Evolutionary conservation across 1,140 invertebrate genomes (phyloP), one percentile per base, ranked within the genome.

Genomic region (Dreissena polymorpha): DNA sequence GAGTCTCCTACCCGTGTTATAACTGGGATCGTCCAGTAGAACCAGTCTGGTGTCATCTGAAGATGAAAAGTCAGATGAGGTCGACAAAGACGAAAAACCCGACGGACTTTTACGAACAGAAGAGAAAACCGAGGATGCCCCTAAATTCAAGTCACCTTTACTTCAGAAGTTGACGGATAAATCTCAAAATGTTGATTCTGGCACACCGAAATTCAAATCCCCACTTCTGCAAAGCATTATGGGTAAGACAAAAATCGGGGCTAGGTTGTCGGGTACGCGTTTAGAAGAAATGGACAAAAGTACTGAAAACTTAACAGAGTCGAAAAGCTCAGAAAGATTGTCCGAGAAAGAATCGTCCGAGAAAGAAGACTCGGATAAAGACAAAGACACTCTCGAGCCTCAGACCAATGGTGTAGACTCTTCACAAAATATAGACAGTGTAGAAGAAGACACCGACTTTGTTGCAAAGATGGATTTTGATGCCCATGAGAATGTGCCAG

Each of bases 61-160:
- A 23, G 81, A 83, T 69, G 81, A 83, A 60, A 80, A 63, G 57
- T 39, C 68, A 6, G 78, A 80, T 0, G 78, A 72, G 10, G 29
- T 39, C 23, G 78, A 81, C 39, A 71, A 72, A 23, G 68, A 81
- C 13, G 81, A 83, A 18, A 65, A 74, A 55, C 8, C 29, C 68
- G 71, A 75, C 16, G 55, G 39, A 16, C 68, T 60, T 21, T 23
- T 60, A n/a, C 72, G 72, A 21, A 18, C 64, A 12, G 71, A 80
- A 27, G 16, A 60, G 57, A 60, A 60, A 60, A n/a, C 60, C n/a
- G 67, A 72, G 7, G 88, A 88, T 64, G 88, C 82, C 60, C 87
- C 89, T 55, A 90, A 87, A 85, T 91, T 91, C 85, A 89, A 87
- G 69, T 91, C 91, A 49, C 89, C 91, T 55, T 83, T 91, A 6